A percentile compares a stretch with the other conserved stretches of the same genome.
Conservation (phyloP, 2,888 invertebrate species). For the Amphipyra berbera region DNA sequence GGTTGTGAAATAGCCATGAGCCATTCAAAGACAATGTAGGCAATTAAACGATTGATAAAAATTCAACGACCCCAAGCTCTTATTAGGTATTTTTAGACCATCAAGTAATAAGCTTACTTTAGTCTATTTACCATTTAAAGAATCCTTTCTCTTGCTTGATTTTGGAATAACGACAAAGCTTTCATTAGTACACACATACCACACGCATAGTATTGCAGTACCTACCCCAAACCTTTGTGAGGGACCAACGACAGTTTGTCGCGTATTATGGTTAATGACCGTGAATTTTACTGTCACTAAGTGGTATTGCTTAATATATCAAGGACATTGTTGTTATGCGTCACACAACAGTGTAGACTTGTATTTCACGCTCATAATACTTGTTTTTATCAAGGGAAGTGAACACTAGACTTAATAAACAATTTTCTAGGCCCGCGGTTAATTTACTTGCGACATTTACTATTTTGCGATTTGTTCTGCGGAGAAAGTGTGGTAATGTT, state of each 20-base stretch:
- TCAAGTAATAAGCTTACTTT: no score
- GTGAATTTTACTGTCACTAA: slow-evolving; percentile 61
- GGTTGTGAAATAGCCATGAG: no score
- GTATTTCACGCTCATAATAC: background rate
- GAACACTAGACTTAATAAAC: slow-evolving; percentile 17
- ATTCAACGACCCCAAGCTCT: no score
- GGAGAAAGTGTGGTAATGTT: slow-evolving; percentile 73
- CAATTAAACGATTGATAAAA: background rate
- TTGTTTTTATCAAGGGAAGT: slow-evolving; percentile 1
- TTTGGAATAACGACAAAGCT: no score
- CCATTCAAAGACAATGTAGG: background rate
- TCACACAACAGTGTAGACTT: background rate
- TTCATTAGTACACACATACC: no score
- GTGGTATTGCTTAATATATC: slow-evolving; percentile 30
- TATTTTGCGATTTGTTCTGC: slow-evolving; percentile 66
- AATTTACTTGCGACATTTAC: slow-evolving; percentile 58
- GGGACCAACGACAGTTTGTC: slow-evolving; percentile 55
- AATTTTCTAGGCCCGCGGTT: slow-evolving; percentile 46
- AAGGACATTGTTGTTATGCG: slow-evolving; percentile 17
- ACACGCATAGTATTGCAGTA: slow-evolving; percentile 9
- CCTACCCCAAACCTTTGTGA: slow-evolving; percentile 47
- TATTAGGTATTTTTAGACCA: no score
- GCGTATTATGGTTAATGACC: slow-evolving; percentile 65
- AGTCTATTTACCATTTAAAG: no score
- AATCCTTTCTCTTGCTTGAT: background rate